Conservation (phyloP, 2,888 invertebrate genomes). For the Troides helena region DNA sequence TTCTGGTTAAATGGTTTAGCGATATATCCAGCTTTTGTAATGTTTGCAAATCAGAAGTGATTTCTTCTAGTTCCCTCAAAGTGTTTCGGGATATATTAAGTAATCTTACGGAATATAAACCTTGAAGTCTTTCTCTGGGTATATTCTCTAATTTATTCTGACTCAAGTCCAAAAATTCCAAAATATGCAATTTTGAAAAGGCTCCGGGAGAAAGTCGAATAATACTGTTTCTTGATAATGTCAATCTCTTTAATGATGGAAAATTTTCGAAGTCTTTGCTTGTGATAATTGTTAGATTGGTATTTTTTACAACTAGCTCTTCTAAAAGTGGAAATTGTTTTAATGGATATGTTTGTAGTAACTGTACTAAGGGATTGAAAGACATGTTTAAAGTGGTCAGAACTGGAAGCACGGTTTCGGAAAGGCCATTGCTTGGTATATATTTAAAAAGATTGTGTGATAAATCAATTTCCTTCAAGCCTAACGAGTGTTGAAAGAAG, state of each 20-base stretch:
- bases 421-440: conserved; percentile 88
- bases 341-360: conserved; percentile 85
- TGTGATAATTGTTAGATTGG: conserved; percentile 90
- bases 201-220: conserved; percentile 91
- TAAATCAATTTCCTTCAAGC: conserved; percentile 87
- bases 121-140: conserved; percentile 91
- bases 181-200: conserved; percentile 87
- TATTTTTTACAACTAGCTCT: conserved; percentile 88
- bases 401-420: conserved; percentile 86
- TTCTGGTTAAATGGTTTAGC: conserved; percentile 88
- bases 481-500: conserved; percentile 87
- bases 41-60: conserved; percentile 87
- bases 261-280: conserved; percentile 93
- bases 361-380: conserved; percentile 87
- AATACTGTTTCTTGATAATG: conserved; percentile 86
- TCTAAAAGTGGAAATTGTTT: conserved; percentile 89
- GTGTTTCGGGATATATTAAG: conserved; percentile 92
- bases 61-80: conserved; percentile 89
- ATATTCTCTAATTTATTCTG: conserved; percentile 90
- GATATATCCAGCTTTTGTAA: conserved; percentile 90
- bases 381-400: conserved; percentile 90
- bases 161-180: conserved; percentile 89
- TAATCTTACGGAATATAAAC: conserved; percentile 85
- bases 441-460: conserved; percentile 89
- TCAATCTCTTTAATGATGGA: conserved; percentile 87